phyloP scores from a whole-genome alignment of 2,888 invertebrate genomes.

The Synanthedon andrenaeformis region DNA sequence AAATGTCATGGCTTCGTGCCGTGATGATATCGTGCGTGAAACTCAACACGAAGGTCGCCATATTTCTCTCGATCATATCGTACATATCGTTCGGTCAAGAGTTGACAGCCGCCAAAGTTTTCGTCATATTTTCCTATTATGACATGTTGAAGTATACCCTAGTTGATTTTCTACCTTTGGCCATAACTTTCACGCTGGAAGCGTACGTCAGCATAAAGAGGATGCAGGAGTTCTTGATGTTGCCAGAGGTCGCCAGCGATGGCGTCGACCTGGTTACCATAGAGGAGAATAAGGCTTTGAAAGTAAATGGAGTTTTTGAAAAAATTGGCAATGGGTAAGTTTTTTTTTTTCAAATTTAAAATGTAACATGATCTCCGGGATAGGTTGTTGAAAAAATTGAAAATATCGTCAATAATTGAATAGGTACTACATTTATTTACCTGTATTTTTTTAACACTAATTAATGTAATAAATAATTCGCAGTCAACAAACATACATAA shows the following conservation, averaged over 20 bases:
- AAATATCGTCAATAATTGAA: too few species aligned
- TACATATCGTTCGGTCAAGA: conserved; percentile 74
- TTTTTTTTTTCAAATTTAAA: background rate
- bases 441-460: too few species aligned
- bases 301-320: conserved; percentile 37
- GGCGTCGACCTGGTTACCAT: conserved; percentile 42
- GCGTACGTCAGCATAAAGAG: conserved; percentile 79
- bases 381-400: background rate
- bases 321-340: conserved; percentile 61
- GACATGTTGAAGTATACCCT: conserved; percentile 82
- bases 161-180: conserved; percentile 84
- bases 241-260: conserved; percentile 50
- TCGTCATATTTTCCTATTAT: conserved; percentile 84
- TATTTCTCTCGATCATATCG: conserved; percentile 80
- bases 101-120: conserved; percentile 80
- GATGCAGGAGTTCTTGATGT: conserved; percentile 74
- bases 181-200: conserved; percentile 82
- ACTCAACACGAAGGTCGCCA: conserved; percentile 82
- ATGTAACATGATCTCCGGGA: too few species aligned
- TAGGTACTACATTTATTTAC: too few species aligned
- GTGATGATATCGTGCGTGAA: conserved; percentile 79
- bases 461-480: conserved; percentile 2
- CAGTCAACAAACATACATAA: conserved; percentile 55
- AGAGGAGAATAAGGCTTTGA: conserved; percentile 24
- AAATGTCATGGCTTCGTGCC: conserved; percentile 76